Conservation (phyloP, 1,140 invertebrate species). For the Pseudomyrmex pallidus region DNA sequence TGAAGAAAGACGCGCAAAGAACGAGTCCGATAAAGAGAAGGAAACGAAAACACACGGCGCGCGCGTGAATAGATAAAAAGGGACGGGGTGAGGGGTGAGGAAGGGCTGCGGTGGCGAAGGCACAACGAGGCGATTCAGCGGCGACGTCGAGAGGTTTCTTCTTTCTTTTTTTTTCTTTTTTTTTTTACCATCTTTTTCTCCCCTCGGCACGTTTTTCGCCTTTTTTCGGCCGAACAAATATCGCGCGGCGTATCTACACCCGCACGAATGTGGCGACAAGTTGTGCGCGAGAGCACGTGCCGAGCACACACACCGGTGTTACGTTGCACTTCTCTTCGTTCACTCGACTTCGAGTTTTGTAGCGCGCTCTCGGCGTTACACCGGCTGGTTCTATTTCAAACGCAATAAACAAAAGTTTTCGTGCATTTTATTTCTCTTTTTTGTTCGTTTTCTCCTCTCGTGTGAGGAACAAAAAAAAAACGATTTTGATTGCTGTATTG, state of each 20-base stretch:
- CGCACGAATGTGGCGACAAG: constrained; percentile 69
- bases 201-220: constrained; percentile 40
- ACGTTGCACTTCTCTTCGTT: constrained; percentile 25
- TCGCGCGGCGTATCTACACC: constrained; percentile 67
- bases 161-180: no score
- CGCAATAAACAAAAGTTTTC: constrained; percentile 2
- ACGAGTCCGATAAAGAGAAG: constrained; percentile 12
- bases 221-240: constrained; percentile 69
- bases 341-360: background rate
- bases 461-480: background rate
- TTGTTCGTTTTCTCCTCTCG: background rate
- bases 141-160: constrained; percentile 1
- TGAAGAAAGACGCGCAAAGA: background rate
- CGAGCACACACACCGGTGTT: constrained; percentile 43
- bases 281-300: constrained; percentile 70
- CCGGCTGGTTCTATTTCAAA: constrained; percentile 31
- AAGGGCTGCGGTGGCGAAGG: constrained; percentile 24
- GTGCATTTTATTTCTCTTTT: background rate
- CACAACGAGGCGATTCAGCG: constrained; percentile 75
- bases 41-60: constrained; percentile 32
- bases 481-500: background rate
- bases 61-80: constrained; percentile 51
- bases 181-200: constrained; percentile 49
- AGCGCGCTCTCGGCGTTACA: background rate
- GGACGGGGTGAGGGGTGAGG: background rate